Evolutionary conservation across 2,888 invertebrate species (phyloP).

Genomic region (Aethes cnicana): DNA sequence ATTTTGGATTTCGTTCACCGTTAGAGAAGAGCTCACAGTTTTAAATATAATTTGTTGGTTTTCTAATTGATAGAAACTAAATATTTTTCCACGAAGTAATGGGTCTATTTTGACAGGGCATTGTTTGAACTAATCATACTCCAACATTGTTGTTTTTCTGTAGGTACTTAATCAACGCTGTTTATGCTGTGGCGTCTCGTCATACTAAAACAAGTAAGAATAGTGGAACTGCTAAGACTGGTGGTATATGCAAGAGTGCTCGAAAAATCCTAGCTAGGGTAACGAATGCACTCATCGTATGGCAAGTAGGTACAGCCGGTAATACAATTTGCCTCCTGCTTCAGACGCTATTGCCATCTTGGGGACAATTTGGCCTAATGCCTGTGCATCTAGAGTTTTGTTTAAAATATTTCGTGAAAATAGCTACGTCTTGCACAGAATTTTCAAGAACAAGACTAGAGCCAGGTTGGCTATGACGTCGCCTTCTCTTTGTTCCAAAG

Average conservation of each 20-base stretch:
- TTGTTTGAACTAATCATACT: too few relatives aligned
- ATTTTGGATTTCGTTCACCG: too few relatives aligned
- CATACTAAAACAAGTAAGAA: conserved; percentile 6
- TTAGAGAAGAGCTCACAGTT: too few relatives aligned
- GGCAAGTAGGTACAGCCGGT: conserved; percentile 58
- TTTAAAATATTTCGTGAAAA: conserved; percentile 55
- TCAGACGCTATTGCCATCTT: conserved; percentile 65
- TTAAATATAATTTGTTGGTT: too few relatives aligned
- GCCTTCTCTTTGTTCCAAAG: conserved; percentile 18
- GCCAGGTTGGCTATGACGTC: conserved; percentile 22
- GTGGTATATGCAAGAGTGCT: conserved; percentile 53
- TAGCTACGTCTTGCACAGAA: conserved; percentile 34
- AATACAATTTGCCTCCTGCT: conserved; percentile 73
- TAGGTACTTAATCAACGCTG: too few relatives aligned
- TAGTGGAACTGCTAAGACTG: conserved; percentile 35
- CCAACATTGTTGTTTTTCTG: too few relatives aligned
- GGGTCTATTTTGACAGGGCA: too few relatives aligned
- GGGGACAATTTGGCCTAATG: conserved; percentile 75
- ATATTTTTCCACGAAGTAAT: too few relatives aligned
- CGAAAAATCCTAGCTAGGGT: conserved; percentile 57
- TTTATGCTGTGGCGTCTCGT: too few relatives aligned
- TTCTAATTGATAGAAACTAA: too few relatives aligned
- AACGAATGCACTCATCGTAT: conserved; percentile 73
- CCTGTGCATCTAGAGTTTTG: conserved; percentile 56
- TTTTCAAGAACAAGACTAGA: conserved; percentile 32